Conservation (phyloP, 2,888 invertebrate genomes). For the Orthonevra nobilis region DNA sequence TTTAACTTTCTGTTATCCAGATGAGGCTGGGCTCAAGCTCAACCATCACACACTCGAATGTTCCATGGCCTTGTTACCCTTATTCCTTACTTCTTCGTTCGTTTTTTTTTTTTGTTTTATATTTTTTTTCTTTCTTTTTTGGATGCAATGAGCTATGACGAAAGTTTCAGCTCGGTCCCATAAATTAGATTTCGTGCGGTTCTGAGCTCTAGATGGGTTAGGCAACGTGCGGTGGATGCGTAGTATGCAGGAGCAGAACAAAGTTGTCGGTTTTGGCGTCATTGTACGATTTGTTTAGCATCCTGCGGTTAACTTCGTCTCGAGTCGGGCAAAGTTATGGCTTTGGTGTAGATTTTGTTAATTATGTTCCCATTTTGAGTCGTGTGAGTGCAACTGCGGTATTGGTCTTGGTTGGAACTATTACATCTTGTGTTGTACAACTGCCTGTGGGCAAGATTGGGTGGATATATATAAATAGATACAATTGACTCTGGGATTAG, state of each 20-base stretch:
- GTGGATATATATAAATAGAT: not conserved
- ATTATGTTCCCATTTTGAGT: slow-evolving; percentile 29
- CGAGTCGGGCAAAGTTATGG: slow-evolving; percentile 23
- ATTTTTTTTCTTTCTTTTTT: not conserved
- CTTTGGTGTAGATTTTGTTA: slow-evolving; percentile 34
- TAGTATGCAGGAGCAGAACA: slow-evolving; percentile 28
- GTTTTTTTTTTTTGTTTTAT: not conserved
- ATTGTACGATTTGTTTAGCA: slow-evolving; percentile 35
- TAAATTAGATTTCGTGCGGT: slow-evolving; percentile 53
- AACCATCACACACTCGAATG: not conserved
- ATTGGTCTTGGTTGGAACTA: not conserved
- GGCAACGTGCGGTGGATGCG: not conserved
- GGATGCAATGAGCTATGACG: slow-evolving; percentile 50
- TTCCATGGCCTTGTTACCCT: no score
- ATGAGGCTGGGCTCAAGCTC: slow-evolving; percentile 25
- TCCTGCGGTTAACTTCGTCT: slow-evolving; percentile 27
- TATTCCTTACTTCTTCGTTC: not conserved
- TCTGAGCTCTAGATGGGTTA: not conserved
- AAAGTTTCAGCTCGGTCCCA: slow-evolving; percentile 41
- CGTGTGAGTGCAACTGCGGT: not conserved
- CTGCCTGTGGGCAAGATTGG: not conserved
- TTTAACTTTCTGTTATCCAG: slow-evolving; percentile 31
- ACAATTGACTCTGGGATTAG: not conserved
- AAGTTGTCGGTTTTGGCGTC: slow-evolving; percentile 34
- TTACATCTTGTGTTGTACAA: slow-evolving; percentile 5